phyloP scores from a whole-genome alignment of 2,888 invertebrate species.

The Linnaemya vulpina region DNA sequence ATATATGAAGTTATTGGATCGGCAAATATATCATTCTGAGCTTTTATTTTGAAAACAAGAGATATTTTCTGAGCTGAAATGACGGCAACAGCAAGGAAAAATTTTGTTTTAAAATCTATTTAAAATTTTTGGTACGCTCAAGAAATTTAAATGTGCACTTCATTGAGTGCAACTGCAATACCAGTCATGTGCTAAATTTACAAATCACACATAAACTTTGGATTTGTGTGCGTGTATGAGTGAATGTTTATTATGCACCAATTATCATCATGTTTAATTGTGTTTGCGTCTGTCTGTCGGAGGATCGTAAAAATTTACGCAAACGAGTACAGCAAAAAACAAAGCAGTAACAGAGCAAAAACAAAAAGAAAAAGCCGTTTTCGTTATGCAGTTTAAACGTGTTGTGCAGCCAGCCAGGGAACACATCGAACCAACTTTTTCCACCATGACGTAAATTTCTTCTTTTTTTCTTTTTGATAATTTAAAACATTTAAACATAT shows the following conservation, averaged over 20 bases:
- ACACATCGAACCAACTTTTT: conserved; percentile 24
- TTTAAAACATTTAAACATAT: conserved; percentile 24
- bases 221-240: background rate
- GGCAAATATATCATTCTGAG: no score
- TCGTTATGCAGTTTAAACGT: conserved; percentile 31
- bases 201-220: background rate
- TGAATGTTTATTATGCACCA: conserved; percentile 34
- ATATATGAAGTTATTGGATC: no score
- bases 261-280: conserved; percentile 55
- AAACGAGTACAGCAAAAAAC: conserved; percentile 3
- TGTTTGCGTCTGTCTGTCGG: background rate
- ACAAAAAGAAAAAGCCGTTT: conserved; percentile 1
- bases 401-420: background rate
- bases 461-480: no score
- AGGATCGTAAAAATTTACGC: conserved; percentile 33
- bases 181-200: background rate
- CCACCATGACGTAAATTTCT: conserved; percentile 41
- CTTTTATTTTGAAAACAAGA: no score
- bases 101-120: no score
- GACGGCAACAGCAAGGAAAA: no score
- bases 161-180: background rate
- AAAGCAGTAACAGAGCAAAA: background rate
- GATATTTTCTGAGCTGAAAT: no score
- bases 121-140: no score
- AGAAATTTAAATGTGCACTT: no score